Base-by-base conservation (phyloP, 2,888 invertebrate genomes). In the Melolontha melolontha region DNA sequence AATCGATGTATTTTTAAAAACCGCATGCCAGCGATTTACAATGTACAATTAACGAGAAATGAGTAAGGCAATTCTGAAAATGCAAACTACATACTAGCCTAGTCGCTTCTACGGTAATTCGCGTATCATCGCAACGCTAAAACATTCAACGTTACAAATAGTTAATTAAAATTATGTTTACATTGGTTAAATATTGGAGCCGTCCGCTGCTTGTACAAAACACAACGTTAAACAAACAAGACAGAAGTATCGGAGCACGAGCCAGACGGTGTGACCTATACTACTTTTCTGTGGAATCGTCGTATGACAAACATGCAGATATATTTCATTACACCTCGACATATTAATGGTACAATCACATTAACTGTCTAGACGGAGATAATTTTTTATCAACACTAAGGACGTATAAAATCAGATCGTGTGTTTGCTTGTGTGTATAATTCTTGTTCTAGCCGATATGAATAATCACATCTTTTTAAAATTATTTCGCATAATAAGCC, bases 261-360 rank as follows among this genome's bases (percentile, higher is more conserved):
- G 74, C 78, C 79, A 79, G 80, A 80, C 80, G 70, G 75, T 77
- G 76, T 80, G 80, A 80, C 80, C 80, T 78, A 80, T 77, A 79
- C 67, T 40, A 34, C 62, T 62, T 22, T 47, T 34, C 34, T 34
- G 34, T 34, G 34, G 34, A 34, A 34, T 34, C 34, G 34, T 34
- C 10, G 34, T 42, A 59, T 47, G 44, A 59, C 65, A 44, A 27
- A 59, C 22, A 59, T 44, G 40, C 52, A 52, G 51, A 34, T 14
- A 34, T 42, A 50, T 63, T 29, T 22, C 64, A 42, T 64, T 62
- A 67, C 66, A 66, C 63, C 66, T 66, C 66, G 66, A 66, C 66
- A 66, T 63, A 63, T 64, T 67, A 67, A 67, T 54, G 67, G 67
- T 63, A 47, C 67, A 64, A 67, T 64, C 67, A 64, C 67, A 64